These are phyloP conservation scores for Taxidea taxus DNA, from an alignment of 2,113 vertebrate species.

Conservation along the genomic window DNA sequence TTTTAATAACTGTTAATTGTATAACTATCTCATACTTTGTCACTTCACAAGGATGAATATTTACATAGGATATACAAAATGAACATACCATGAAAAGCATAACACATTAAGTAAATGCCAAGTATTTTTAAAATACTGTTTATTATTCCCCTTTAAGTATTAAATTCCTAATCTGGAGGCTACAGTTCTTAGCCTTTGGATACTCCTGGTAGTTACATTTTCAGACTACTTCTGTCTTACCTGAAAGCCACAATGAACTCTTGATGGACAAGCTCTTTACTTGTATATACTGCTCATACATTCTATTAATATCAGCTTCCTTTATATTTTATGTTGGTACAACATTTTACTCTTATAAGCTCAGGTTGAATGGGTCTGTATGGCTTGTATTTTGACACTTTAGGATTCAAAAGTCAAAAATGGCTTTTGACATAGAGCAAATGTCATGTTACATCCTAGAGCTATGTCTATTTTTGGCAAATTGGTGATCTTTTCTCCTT, in stretches of 20 bases:
- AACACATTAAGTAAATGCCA: background rate
- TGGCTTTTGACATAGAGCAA: background rate
- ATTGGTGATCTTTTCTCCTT: background rate
- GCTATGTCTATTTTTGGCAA: background rate
- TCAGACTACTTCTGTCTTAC: background rate
- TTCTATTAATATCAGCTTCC: background rate
- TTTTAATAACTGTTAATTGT: background rate
- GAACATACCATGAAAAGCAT: background rate
- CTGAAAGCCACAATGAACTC: background rate
- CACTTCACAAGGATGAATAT: background rate
- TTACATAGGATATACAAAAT: background rate
- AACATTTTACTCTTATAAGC: background rate
- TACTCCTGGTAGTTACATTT: background rate
- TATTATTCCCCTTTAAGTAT: background rate
- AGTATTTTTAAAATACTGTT: background rate
- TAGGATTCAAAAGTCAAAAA: background rate
- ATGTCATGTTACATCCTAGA: background rate
- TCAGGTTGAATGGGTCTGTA: background rate
- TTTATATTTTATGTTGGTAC: background rate
- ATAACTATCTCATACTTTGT: background rate
- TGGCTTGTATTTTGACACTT: background rate
- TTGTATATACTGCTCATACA: background rate
- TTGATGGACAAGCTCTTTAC: background rate
- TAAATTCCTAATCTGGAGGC: background rate
- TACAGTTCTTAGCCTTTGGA: too few relatives aligned